These are phyloP conservation scores for Hesperophylax magnus DNA, from an alignment of 1,140 invertebrate species.

Conservation along the genomic window DNA sequence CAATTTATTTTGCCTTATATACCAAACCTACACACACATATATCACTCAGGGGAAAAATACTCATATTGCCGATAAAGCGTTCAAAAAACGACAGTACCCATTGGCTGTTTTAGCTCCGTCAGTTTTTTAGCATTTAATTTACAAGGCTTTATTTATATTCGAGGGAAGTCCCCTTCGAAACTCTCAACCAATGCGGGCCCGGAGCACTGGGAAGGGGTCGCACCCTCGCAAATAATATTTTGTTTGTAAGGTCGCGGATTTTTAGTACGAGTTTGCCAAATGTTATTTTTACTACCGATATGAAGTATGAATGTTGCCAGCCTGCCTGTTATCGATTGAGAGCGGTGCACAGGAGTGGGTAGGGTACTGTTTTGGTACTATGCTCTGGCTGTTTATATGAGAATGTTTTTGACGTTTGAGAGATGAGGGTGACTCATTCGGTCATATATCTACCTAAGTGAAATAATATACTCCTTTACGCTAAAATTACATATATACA, in stretches of 20 bases:
- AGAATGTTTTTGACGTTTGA: too few species aligned
- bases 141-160: conserved; percentile 21
- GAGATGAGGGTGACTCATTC: too few species aligned
- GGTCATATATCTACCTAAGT: too few species aligned
- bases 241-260: conserved; percentile 31
- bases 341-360: background rate
- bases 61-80: conserved; percentile 3
- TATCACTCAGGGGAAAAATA: background rate
- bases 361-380: too few species aligned
- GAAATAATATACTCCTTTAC: too few species aligned
- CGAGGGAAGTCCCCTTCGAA: conserved; percentile 20
- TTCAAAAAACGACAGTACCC: conserved; percentile 32
- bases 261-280: conserved; percentile 43
- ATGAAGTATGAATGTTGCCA: conserved; percentile 10
- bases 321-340: conserved; percentile 32
- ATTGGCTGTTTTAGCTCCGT: conserved; percentile 45
- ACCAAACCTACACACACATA: conserved; percentile 40
- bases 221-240: conserved; percentile 43
- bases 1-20: conserved; percentile 21
- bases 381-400: too few species aligned
- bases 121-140: conserved; percentile 52
- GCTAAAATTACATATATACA: too few species aligned
- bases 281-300: conserved; percentile 40
- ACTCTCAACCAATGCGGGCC: conserved; percentile 7
- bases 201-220: conserved; percentile 4